Percentiles rank a stretch among this genome's conserved stretches.
Conservation (phyloP, 2,113 vertebrate species). For the Brachionichthys hirsutus region DNA sequence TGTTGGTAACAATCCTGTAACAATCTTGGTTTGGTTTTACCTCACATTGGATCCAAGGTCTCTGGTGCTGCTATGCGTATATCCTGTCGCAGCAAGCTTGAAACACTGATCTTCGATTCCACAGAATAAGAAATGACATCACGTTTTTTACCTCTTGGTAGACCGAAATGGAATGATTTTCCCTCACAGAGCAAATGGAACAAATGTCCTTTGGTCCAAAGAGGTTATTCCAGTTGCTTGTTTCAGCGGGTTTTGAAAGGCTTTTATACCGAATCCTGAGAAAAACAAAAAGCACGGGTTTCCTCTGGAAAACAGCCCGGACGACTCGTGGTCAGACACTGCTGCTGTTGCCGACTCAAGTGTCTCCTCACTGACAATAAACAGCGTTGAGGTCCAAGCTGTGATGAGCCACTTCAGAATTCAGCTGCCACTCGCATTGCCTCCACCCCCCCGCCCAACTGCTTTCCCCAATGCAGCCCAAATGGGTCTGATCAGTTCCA, state of each 20-base stretch:
- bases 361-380: conserved; percentile 35
- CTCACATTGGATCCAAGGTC: conserved; percentile 54
- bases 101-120: conserved; percentile 13
- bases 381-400: conserved; percentile 28
- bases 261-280: neutral
- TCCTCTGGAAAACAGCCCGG: conserved; percentile 12
- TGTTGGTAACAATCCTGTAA: conserved; percentile 22
- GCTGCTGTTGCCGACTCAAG: conserved; percentile 28
- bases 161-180: neutral
- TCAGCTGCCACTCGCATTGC: conserved; percentile 22
- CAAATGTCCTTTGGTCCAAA: conserved; percentile 1
- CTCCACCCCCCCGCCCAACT: conserved; percentile 38
- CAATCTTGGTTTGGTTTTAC: conserved; percentile 58
- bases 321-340: conserved; percentile 10
- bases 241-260: neutral
- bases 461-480: conserved; percentile 12
- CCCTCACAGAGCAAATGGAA: conserved; percentile 1
- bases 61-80: conserved; percentile 19
- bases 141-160: conserved; percentile 1
- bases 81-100: conserved; percentile 40
- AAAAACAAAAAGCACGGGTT: neutral
- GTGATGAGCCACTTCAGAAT: conserved; percentile 55
- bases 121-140: neutral
- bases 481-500: conserved; percentile 29
- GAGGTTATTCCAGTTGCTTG: neutral